phyloP scores from a whole-genome alignment of 2,113 vertebrate species.

The Ctenodactylus gundi region DNA sequence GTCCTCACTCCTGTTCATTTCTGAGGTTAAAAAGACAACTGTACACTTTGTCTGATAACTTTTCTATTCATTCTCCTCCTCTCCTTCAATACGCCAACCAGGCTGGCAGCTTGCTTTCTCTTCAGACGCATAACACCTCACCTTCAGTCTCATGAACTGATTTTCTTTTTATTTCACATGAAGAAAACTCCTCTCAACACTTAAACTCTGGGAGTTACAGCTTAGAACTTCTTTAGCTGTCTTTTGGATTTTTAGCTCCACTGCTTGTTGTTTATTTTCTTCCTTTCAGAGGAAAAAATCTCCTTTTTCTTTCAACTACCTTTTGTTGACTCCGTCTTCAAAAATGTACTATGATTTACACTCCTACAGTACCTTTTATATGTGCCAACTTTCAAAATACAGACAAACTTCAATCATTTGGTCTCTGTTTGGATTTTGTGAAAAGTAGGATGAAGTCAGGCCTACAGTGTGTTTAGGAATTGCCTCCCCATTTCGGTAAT shows the following conservation, averaged over 20 bases:
- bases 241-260: constrained; percentile 62
- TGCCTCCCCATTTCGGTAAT: neutral
- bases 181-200: constrained; percentile 72
- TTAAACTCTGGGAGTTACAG: constrained; percentile 68
- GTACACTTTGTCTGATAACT: constrained; percentile 67
- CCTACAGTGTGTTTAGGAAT: neutral
- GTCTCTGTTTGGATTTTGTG: constrained; percentile 10
- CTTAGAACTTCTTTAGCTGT: constrained; percentile 64
- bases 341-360: neutral
- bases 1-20: constrained; percentile 39
- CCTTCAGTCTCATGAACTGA: constrained; percentile 73
- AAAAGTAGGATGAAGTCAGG: constrained; percentile 22
- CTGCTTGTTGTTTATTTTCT: constrained; percentile 50
- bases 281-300: constrained; percentile 21
- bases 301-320: constrained; percentile 43
- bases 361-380: constrained; percentile 4
- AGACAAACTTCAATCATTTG: constrained; percentile 3
- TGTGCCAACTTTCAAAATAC: constrained; percentile 15
- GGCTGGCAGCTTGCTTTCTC: constrained; percentile 70
- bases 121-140: constrained; percentile 74
- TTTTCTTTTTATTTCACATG: constrained; percentile 73
- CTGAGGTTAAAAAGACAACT: constrained; percentile 75
- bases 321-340: constrained; percentile 49
- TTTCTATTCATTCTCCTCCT: constrained; percentile 68
- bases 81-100: constrained; percentile 74